Evolutionary conservation across 64 coral and sea anemone species (phyloP), one percentile per base, ranked within the genome.

Genomic region (Exaiptasia diaphana): DNA sequence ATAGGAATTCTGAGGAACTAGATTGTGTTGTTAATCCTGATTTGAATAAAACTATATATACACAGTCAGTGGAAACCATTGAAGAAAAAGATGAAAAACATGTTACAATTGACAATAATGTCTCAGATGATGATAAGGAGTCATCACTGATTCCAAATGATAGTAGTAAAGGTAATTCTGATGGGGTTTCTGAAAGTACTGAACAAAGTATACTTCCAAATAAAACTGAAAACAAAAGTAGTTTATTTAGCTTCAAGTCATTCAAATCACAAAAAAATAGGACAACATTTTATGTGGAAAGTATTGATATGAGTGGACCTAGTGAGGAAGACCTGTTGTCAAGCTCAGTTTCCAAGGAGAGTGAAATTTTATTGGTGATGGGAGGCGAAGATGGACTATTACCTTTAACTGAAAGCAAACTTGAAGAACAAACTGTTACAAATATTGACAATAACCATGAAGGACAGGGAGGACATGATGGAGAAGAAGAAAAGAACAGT

Each of bases 361-460:
- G 38, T 35, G 61, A 36, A 10, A 4, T 20, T 27, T 36, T 65
- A 0, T 13, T 65, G 15, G 13, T 85, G 26, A 57, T 85, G 54
- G 73, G 64, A 59, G 61, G 73, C 40, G 80, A 38, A 30, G 80
- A 76, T 53, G 54, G 35, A 25, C 76, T 93, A 22, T 59, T 85
- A 34, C 76, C 75, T 17, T 18, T 91, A 28, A 12, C 27, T 28
- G 54, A 61, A 43, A 64, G 42, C 42, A 40, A 73, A 48, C 18
- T 12, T 21, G 64, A 38, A 11, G 44, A 2, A 64, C 36, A 76
- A 10, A 71, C 46, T 68, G 29, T 42, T 42, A 61, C 3, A 76
- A 34, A 9, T 86, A 29, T 46, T 65, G 71, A 30, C 76, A 24
- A 36, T 18, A 38, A 65, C 32, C 5, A 14, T 2, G 15, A 36